These are phyloP conservation scores for Columba livia DNA, from an alignment of 2,113 vertebrate genomes.

Conservation along the genomic window DNA sequence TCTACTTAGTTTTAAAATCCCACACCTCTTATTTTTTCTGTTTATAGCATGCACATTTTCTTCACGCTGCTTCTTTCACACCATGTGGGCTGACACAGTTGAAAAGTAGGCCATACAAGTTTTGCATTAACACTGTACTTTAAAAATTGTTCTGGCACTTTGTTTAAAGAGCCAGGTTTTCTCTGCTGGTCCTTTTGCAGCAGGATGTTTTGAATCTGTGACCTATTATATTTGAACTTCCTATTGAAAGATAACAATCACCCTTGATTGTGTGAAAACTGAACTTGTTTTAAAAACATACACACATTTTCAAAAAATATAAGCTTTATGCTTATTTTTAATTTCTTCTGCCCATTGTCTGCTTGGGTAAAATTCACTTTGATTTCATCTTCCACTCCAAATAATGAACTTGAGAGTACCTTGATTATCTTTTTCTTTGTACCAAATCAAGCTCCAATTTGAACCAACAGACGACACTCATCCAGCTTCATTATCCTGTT, in stretches of 20 bases:
- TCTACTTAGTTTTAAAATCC: background rate
- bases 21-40: background rate
- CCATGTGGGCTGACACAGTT: background rate
- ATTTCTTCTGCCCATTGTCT: background rate
- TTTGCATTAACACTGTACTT: background rate
- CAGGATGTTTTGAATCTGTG: background rate
- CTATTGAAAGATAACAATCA: background rate
- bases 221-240: background rate
- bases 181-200: background rate
- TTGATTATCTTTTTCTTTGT: background rate
- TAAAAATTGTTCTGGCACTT: background rate
- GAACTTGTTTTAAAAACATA: background rate
- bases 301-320: background rate
- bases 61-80: background rate
- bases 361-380: background rate
- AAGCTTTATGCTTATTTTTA: background rate
- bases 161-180: background rate
- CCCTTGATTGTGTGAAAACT: background rate
- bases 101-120: slow-evolving; percentile 4
- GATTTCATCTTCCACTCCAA: background rate
- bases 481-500: background rate
- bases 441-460: background rate
- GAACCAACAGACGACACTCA: background rate
- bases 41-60: background rate
- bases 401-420: background rate